These are phyloP conservation scores for Synanceia verrucosa DNA, from an alignment of 2,797 vertebrate genomes.

Conservation along the genomic window DNA sequence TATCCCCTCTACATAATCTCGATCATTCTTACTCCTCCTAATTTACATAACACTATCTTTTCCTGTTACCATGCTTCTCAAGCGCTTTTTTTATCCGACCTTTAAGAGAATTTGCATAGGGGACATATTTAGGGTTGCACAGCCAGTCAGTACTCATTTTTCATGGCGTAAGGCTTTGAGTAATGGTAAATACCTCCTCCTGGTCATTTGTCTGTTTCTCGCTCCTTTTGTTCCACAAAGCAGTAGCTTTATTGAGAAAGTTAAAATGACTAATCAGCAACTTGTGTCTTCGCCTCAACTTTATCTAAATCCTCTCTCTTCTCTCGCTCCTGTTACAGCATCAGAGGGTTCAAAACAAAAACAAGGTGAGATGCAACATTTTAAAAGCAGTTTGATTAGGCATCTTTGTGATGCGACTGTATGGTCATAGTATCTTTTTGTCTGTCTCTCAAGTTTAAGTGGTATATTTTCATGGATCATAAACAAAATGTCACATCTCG, in stretches of 20 bases:
- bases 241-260: constrained; percentile 63
- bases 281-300: constrained; percentile 68
- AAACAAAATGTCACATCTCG: not conserved
- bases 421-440: not conserved
- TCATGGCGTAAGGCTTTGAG: constrained; percentile 80
- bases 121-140: constrained; percentile 82
- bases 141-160: constrained; percentile 81
- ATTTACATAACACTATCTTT: constrained; percentile 77
- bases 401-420: not conserved
- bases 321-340: constrained; percentile 47
- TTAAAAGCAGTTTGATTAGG: not conserved
- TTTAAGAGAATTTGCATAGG: constrained; percentile 85
- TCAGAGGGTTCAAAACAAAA: constrained; percentile 70
- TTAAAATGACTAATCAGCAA: constrained; percentile 74
- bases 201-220: constrained; percentile 79
- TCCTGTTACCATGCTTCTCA: constrained; percentile 69
- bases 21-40: constrained; percentile 66
- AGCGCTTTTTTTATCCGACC: constrained; percentile 77
- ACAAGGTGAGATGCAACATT: constrained; percentile 70
- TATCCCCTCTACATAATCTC: constrained; percentile 61
- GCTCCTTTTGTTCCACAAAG: constrained; percentile 67
- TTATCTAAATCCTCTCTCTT: constrained; percentile 48
- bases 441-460: not conserved
- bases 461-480: not conserved
- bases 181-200: constrained; percentile 80